Evolutionary conservation across 2,113 vertebrate genomes (phyloP).

Genomic region (Sitta europaea): DNA sequence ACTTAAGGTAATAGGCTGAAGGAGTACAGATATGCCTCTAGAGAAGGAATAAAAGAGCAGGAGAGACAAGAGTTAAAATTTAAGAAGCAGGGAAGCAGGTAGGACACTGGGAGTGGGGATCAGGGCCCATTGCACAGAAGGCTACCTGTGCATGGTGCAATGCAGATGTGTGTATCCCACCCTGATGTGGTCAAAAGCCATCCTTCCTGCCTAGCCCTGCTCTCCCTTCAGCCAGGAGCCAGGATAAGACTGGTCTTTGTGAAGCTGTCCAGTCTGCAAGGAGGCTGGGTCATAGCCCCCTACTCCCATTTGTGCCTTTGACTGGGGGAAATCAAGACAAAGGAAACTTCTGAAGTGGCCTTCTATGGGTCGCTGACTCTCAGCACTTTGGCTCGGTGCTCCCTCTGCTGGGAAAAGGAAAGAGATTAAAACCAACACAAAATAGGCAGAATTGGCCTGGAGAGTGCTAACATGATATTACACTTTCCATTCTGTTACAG

Average conservation of each 20-base stretch:
- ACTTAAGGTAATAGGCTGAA: not conserved
- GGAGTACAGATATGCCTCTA: not conserved
- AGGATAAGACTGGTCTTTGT: not conserved
- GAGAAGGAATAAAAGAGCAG: not conserved
- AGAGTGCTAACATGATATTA: not conserved
- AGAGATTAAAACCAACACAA: not conserved
- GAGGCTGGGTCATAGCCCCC: not conserved
- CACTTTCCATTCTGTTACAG: not conserved
- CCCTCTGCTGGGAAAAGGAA: slow-evolving; percentile 22
- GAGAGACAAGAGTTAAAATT: not conserved
- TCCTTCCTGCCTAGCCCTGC: not conserved
- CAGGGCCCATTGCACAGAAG: not conserved
- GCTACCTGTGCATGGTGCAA: not conserved
- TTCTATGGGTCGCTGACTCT: not conserved
- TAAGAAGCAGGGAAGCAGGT: not conserved
- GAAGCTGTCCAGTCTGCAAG: not conserved
- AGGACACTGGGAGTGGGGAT: not conserved
- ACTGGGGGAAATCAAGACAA: not conserved
- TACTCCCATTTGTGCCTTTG: not conserved
- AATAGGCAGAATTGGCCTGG: not conserved
- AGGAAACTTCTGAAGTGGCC: not conserved
- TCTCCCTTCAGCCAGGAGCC: not conserved
- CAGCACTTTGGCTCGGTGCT: not conserved
- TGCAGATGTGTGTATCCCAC: not conserved
- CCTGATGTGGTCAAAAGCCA: not conserved